Conservation (phyloP, 2,888 invertebrate species). For the Antitype chi region DNA sequence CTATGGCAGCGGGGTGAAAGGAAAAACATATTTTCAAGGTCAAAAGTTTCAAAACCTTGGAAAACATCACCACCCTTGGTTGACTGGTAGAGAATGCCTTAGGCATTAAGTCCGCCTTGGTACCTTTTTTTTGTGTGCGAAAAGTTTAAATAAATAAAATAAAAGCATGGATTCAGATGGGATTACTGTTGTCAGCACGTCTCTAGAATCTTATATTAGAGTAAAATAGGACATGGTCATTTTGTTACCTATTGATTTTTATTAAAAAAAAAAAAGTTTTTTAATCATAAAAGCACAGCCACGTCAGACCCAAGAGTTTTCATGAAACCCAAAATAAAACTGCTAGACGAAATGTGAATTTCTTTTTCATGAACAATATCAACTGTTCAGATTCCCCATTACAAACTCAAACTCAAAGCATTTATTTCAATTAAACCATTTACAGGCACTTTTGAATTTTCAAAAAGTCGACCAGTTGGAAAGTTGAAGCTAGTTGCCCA, state of each 20-base stretch:
- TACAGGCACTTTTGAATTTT: no score
- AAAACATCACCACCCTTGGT: no score
- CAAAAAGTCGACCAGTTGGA: no score
- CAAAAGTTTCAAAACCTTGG: no score
- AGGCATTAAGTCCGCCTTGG: no score
- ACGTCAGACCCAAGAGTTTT: background rate
- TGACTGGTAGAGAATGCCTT: no score
- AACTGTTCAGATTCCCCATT: background rate
- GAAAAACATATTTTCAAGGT: background rate
- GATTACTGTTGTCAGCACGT: background rate
- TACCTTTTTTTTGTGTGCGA: no score
- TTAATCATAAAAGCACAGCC: background rate
- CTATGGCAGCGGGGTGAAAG: constrained; percentile 57
- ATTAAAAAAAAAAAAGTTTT: background rate
- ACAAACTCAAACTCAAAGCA: no score
- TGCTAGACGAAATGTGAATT: background rate
- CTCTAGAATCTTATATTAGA: no score
- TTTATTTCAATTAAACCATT: no score
- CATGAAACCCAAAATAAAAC: background rate
- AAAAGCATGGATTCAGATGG: background rate
- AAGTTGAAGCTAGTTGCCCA: no score
- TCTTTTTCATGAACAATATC: background rate
- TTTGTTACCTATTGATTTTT: background rate
- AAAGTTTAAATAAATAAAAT: no score
- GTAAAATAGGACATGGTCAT: background rate